Percentiles rank a stretch among this genome's conserved stretches.
These are phyloP conservation scores for Monarcha castaneiventris DNA, from an alignment of 2,113 vertebrate genomes.

Conservation along the genomic window DNA sequence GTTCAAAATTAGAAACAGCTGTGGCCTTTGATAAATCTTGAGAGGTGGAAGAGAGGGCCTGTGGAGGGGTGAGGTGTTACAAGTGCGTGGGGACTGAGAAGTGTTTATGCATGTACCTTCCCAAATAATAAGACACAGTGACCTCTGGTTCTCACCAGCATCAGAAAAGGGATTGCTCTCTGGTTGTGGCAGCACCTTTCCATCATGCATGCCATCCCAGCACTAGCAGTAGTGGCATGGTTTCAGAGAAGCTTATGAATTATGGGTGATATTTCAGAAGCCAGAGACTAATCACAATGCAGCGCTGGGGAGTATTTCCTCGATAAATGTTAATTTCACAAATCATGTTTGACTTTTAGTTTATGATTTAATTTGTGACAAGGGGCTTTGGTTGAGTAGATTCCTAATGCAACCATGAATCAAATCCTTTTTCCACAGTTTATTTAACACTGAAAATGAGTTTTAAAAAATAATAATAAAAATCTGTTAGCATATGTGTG, in stretches of 20 bases:
- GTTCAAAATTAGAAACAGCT: constrained; percentile 18
- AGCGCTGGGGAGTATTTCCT: constrained; percentile 65
- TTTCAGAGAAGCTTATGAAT: constrained; percentile 42
- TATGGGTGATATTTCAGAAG: constrained; percentile 63
- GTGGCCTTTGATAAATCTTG: neutral
- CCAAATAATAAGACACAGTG: neutral
- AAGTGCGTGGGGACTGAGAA: neutral
- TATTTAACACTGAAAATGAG: constrained; percentile 28
- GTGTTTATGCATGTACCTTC: neutral
- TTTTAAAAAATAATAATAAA: constrained; percentile 9
- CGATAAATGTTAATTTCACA: constrained; percentile 73
- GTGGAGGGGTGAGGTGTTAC: neutral
- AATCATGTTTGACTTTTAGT: constrained; percentile 73
- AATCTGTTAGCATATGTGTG: neutral
- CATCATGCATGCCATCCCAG: neutral
- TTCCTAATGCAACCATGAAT: constrained; percentile 80
- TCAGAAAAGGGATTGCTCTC: neutral
- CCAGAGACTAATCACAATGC: constrained; percentile 50
- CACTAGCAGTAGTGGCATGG: neutral
- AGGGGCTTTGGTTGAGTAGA: constrained; percentile 73
- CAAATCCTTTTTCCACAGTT: constrained; percentile 43
- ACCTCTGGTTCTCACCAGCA: neutral
- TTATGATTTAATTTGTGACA: constrained; percentile 78
- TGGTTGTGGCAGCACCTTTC: constrained; percentile 11
- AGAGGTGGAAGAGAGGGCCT: neutral